Conservation (phyloP, 2,797 vertebrate genomes). For the Leptodactylus fallax region DNA sequence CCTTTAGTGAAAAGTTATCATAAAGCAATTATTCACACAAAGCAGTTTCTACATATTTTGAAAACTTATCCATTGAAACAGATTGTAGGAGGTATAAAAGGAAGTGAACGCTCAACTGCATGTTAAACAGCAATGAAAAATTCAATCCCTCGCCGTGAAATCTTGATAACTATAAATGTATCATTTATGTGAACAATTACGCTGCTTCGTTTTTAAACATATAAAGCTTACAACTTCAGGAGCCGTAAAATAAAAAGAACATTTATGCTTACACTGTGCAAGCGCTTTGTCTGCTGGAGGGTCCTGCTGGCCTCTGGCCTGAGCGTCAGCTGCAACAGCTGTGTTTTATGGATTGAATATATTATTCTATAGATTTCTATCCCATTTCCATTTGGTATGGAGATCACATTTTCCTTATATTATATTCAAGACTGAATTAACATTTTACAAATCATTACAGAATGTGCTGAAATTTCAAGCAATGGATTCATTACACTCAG, state of each 20-base stretch:
- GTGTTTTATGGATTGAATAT: slow-evolving; percentile 25
- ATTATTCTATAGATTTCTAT: slow-evolving; percentile 18
- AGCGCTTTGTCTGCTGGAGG: slow-evolving; percentile 25
- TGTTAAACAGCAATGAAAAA: neutral
- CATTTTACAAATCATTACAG: slow-evolving; percentile 15
- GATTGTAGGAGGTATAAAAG: neutral
- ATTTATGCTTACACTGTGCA: slow-evolving; percentile 25
- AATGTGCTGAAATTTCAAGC: slow-evolving; percentile 17
- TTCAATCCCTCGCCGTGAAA: neutral
- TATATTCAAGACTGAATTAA: slow-evolving; percentile 19
- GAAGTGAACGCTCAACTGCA: neutral
- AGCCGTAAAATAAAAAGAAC: slow-evolving; percentile 35
- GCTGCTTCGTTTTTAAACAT: neutral
- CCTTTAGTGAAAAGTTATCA: neutral
- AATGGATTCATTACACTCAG: slow-evolving; percentile 1
- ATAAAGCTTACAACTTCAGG: neutral
- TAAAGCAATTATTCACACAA: neutral
- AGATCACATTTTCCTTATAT: neutral
- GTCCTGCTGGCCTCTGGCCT: slow-evolving; percentile 21
- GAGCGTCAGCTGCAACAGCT: slow-evolving; percentile 21
- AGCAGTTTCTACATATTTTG: neutral
- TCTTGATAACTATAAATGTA: slow-evolving; percentile 22
- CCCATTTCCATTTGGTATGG: too few species aligned
- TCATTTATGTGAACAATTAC: slow-evolving; percentile 33
- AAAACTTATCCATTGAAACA: neutral